phyloP scores from a whole-genome alignment of 2,113 vertebrate species.

The Epinephelus cyanopodus region DNA sequence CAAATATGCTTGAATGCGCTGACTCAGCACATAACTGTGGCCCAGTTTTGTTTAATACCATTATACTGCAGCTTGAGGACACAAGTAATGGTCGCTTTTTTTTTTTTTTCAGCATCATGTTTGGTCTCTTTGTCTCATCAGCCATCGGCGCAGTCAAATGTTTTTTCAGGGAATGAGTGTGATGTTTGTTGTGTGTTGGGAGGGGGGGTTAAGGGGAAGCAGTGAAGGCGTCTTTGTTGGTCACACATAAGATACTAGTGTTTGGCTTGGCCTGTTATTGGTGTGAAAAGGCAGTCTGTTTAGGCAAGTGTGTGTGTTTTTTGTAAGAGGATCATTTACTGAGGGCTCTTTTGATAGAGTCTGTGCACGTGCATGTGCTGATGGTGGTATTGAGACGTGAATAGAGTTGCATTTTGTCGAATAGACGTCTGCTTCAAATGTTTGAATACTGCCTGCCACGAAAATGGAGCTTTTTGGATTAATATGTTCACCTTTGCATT shows the following conservation, averaged over 20 bases:
- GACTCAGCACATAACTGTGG: constrained; percentile 22
- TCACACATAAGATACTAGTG: constrained; percentile 71
- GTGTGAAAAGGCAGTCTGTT: constrained; percentile 72
- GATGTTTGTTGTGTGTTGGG: constrained; percentile 73
- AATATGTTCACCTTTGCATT: constrained; percentile 19
- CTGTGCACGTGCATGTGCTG: constrained; percentile 11
- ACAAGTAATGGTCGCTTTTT: constrained; percentile 20
- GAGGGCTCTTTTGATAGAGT: constrained; percentile 61
- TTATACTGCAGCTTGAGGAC: constrained; percentile 10
- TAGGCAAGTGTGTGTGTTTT: constrained; percentile 41
- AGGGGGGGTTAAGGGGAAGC: constrained; percentile 27
- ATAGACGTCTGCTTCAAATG: not conserved
- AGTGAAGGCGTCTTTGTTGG: constrained; percentile 79
- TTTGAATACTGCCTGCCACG: not conserved
- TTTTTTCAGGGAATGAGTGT: constrained; percentile 73
- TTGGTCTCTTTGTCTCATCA: constrained; percentile 68
- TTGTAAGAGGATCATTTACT: constrained; percentile 62
- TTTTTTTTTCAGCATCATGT: constrained; percentile 61
- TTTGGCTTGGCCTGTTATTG: constrained; percentile 63
- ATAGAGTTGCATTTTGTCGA: constrained; percentile 5
- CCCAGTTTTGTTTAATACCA: constrained; percentile 2
- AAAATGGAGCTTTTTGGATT: not conserved
- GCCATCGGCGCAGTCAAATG: constrained; percentile 57
- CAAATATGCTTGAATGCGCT: not conserved
- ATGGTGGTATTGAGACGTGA: not conserved